phyloP scores from a whole-genome alignment of 2,113 vertebrate species.

The Siniperca knerii region DNA sequence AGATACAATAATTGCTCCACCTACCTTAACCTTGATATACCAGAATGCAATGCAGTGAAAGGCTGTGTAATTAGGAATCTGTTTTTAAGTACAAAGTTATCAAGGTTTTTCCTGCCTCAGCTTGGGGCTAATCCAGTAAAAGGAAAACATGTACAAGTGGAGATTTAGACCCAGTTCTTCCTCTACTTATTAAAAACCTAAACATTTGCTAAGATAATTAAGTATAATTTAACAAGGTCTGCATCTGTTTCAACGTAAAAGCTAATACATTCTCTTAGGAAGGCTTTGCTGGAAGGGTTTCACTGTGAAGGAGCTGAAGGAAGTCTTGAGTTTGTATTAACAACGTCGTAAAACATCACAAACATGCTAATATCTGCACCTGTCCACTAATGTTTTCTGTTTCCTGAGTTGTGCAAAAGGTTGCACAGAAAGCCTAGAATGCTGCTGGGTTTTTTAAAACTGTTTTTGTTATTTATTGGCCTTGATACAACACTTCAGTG shows the following conservation, averaged over 20 bases:
- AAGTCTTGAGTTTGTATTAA: not conserved
- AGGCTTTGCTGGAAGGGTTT: not conserved
- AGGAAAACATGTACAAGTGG: not conserved
- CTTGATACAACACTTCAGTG: slow-evolving; percentile 18
- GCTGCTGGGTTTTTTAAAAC: not conserved
- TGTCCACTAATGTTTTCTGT: not conserved
- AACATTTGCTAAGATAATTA: slow-evolving; percentile 24
- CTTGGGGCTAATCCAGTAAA: not conserved
- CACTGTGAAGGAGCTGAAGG: not conserved
- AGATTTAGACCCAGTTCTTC: not conserved
- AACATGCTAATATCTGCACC: slow-evolving; percentile 8
- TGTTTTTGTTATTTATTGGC: not conserved
- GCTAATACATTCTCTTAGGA: not conserved
- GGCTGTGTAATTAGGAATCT: not conserved
- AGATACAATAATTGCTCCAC: not conserved
- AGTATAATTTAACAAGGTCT: slow-evolving; percentile 15
- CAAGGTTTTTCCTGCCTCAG: not conserved
- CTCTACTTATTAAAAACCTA: not conserved
- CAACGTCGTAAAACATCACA: not conserved
- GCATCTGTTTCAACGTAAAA: slow-evolving; percentile 14
- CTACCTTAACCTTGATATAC: not conserved
- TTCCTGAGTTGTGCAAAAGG: slow-evolving; percentile 8
- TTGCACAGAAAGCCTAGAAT: not conserved
- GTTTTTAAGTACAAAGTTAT: slow-evolving; percentile 4
- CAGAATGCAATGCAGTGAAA: not conserved